phyloP scores from a whole-genome alignment of 2,797 vertebrate genomes.

The Tamandua tetradactyla region DNA sequence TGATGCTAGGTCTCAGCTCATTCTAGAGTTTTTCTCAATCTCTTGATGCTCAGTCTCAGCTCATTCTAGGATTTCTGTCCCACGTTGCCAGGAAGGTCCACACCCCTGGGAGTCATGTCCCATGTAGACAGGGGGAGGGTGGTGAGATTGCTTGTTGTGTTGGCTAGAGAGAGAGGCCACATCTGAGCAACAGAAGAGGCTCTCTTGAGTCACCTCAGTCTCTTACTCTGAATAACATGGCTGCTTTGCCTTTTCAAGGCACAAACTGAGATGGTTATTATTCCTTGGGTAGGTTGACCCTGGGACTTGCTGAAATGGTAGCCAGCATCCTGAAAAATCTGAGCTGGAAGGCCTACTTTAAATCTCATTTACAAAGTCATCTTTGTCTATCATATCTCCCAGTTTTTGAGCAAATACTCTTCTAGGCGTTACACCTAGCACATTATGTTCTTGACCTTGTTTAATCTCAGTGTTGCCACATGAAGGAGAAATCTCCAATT shows the following conservation, averaged over 20 bases:
- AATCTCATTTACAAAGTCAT: background rate
- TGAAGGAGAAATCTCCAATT: background rate
- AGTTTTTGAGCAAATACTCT: background rate
- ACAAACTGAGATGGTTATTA: background rate
- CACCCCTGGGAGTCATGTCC: too few relatives aligned
- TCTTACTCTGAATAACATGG: background rate
- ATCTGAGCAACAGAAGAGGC: too few relatives aligned
- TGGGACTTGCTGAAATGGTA: background rate
- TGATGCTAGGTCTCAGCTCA: too few relatives aligned
- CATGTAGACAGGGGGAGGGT: too few relatives aligned
- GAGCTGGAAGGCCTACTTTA: background rate
- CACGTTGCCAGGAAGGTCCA: too few relatives aligned
- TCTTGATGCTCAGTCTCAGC: too few relatives aligned
- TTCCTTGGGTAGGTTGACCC: background rate
- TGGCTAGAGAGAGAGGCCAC: too few relatives aligned
- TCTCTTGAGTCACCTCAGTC: too few relatives aligned
- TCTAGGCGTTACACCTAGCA: background rate
- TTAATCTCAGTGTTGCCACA: background rate
- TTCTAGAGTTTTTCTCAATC: too few relatives aligned
- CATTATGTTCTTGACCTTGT: background rate
- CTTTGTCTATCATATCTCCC: background rate
- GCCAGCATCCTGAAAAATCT: background rate
- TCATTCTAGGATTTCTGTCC: too few relatives aligned
- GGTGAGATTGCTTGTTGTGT: too few relatives aligned
- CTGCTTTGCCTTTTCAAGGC: background rate